These are phyloP conservation scores for Acanthosepion esculentum DNA, from an alignment of 2,888 invertebrate genomes.

Conservation along the genomic window DNA sequence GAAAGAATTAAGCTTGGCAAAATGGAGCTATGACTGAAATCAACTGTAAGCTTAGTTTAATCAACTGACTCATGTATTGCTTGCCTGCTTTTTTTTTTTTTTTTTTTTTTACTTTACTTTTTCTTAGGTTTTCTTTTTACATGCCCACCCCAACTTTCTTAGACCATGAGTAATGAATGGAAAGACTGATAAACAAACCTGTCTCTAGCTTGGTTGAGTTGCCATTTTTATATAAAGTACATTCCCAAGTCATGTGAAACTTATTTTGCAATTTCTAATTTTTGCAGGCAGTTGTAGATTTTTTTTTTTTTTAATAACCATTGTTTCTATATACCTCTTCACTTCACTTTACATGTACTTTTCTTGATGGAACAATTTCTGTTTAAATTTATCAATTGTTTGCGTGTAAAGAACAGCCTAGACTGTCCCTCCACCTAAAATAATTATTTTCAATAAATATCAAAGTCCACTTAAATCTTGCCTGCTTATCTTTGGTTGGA, in stretches of 20 bases:
- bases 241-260: neutral
- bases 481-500: neutral
- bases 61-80: neutral
- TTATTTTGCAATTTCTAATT: neutral
- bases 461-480: neutral
- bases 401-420: conserved; percentile 33
- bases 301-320: neutral
- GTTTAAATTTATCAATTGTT: neutral
- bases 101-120: too few species aligned
- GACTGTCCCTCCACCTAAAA: conserved; percentile 25
- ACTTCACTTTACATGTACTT: neutral
- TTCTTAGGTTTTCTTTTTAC: neutral
- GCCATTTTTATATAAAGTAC: neutral
- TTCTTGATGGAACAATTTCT: neutral
- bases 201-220: neutral
- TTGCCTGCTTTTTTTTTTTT: neutral
- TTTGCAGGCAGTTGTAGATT: neutral
- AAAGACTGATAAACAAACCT: neutral
- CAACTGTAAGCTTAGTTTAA: neutral
- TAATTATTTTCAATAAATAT: conserved; percentile 33
- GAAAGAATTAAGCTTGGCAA: conserved; percentile 15
- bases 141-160: neutral
- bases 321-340: neutral
- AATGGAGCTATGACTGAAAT: neutral
- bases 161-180: neutral